Evolutionary conservation across 1,140 invertebrate species (phyloP), one percentile per base, ranked within the genome.

Genomic region (Forficula auricularia): DNA sequence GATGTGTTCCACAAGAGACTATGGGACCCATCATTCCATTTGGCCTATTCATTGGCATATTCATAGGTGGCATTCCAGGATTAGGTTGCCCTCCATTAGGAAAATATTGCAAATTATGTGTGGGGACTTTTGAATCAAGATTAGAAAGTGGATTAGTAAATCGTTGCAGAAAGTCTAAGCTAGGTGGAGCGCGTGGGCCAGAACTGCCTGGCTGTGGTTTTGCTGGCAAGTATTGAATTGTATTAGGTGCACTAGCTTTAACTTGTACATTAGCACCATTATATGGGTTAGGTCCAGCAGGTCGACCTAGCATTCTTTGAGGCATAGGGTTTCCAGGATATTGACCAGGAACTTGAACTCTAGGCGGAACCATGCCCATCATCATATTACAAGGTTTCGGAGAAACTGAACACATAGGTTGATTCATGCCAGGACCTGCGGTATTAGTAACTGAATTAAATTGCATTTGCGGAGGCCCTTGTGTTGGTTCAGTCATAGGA

Each of bases 191-290:
- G 40, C 82, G 68, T 7, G 75, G 68, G 39, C 68, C 67, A 49
- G 68, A 60, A 32, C 71, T 65, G 27, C 67, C 64, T 49, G 78
- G 70, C 54, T 85, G 84, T 9, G 84, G 78, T 62, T 86, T 71
- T 30, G 88, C 86, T 18, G 91, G 91, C 56, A 96, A 74, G 68
- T 97, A 97, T 65, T 96, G 91, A 54, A 97, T 96, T 10, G 91
- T 96, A 60, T 96, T 96, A 0, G 91, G 91, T 2, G 90, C 90
- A 63, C 82, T 92, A 1, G 90, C 82, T 65, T 95, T 95, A 18
- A 96, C 90, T 65, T 88, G 83, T 33, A 89, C 79, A 59, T 84
- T 89, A 2, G 83, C 79, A 33, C 82, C 79, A 57, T 81, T 80
- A 57, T 79, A 82, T 0, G 75, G 72, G 45, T 72, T 73, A 40